Conservation (phyloP, 2,888 invertebrate species). For the Thecophora atra region DNA sequence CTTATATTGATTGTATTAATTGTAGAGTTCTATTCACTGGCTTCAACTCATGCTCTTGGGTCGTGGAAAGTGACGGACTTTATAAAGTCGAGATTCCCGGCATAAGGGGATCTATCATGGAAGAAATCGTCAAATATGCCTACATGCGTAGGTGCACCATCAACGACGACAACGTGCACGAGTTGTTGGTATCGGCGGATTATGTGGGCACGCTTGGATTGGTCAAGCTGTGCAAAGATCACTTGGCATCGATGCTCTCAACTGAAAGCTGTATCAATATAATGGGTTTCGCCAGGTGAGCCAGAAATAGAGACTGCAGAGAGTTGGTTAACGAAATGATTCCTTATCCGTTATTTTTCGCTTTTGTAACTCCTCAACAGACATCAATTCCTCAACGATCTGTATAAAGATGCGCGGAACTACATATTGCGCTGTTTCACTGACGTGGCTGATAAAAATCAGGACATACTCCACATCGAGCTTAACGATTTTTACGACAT, state of each 20-base stretch:
- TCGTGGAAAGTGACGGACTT: slow-evolving; percentile 65
- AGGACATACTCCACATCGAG: slow-evolving; percentile 77
- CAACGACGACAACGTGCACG: slow-evolving; percentile 80
- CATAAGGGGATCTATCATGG: slow-evolving; percentile 80
- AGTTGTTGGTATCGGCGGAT: slow-evolving; percentile 85
- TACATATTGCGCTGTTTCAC: slow-evolving; percentile 84
- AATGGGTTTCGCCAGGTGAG: slow-evolving; percentile 80
- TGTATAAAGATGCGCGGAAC: slow-evolving; percentile 75
- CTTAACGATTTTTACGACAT: slow-evolving; percentile 79
- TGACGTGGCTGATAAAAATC: slow-evolving; percentile 76
- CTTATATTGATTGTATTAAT: too few species aligned
- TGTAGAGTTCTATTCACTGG: slow-evolving; percentile 60
- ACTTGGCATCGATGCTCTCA: slow-evolving; percentile 74
- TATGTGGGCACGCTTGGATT: slow-evolving; percentile 87
- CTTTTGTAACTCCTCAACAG: too few species aligned
- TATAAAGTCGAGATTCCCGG: slow-evolving; percentile 80
- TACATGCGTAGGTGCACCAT: slow-evolving; percentile 83
- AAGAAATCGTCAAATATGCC: slow-evolving; percentile 82
- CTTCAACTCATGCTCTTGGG: slow-evolving; percentile 46
- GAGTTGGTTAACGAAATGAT: too few species aligned
- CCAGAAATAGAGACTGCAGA: too few species aligned
- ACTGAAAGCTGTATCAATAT: slow-evolving; percentile 86
- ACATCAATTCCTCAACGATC: slow-evolving; percentile 63
- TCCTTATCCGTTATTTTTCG: too few species aligned
- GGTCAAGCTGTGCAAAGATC: slow-evolving; percentile 82